These are phyloP conservation scores for Balearica regulorum DNA, from an alignment of 2,797 vertebrate species.

Conservation along the genomic window DNA sequence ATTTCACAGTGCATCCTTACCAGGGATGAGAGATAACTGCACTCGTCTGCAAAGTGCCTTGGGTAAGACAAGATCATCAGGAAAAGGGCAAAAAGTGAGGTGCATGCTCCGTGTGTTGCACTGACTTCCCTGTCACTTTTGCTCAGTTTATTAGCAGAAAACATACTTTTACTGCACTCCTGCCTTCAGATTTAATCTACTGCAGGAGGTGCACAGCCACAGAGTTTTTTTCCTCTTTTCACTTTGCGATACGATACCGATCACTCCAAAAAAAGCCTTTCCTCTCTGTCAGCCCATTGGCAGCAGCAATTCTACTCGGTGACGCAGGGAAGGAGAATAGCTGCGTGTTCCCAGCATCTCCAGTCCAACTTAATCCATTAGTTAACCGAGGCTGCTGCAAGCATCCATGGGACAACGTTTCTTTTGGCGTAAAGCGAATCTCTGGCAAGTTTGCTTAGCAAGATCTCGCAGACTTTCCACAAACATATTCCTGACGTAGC, in stretches of 20 bases:
- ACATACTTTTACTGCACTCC: conserved; percentile 19
- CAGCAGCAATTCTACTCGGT: background rate
- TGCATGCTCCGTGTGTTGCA: background rate
- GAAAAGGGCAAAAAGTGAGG: conserved; percentile 32
- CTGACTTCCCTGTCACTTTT: conserved; percentile 55
- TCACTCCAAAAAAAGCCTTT: background rate
- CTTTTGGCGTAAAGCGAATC: background rate
- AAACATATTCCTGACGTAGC: conserved; percentile 24
- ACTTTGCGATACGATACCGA: background rate
- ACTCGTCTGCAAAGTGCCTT: background rate
- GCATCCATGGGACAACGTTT: background rate
- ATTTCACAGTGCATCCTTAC: background rate
- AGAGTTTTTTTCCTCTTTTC: background rate
- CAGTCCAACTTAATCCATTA: background rate
- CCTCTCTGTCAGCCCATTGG: background rate
- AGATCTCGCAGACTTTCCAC: conserved; percentile 31
- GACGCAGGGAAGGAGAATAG: background rate
- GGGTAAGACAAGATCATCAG: conserved; percentile 30
- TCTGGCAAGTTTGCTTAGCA: background rate
- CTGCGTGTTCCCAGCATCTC: background rate
- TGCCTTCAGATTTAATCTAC: conserved; percentile 52
- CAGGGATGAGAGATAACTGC: background rate
- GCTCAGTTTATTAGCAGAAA: conserved; percentile 43
- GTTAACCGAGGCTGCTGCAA: background rate
- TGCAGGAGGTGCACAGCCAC: background rate